Evolutionary conservation across 2,113 vertebrate genomes (phyloP).

Genomic region (Ptilonorhynchus violaceus): DNA sequence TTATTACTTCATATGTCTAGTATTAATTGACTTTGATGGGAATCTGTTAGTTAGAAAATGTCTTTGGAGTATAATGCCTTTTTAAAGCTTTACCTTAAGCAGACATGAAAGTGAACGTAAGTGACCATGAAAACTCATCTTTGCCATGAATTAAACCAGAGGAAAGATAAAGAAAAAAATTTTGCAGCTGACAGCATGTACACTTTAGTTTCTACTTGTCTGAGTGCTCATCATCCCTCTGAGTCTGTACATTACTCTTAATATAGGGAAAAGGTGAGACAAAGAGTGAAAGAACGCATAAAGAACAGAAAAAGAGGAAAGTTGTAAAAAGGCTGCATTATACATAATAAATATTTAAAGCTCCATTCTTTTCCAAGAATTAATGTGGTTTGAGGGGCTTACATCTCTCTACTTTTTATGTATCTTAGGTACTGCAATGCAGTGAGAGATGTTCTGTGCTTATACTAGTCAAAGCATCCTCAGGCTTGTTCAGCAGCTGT

Average conservation of each 20-base stretch:
- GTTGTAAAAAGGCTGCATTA: neutral
- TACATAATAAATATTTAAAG: neutral
- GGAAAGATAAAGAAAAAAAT: neutral
- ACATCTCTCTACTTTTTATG: neutral
- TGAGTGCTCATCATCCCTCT: neutral
- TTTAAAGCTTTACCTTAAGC: neutral
- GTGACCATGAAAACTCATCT: neutral
- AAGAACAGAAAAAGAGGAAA: neutral
- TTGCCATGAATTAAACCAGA: neutral
- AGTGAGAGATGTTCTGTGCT: neutral
- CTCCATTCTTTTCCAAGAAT: neutral
- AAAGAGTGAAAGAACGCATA: neutral
- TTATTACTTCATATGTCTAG: neutral
- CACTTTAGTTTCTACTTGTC: neutral
- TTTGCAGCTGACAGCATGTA: neutral
- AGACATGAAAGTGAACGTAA: neutral
- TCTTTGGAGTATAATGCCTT: neutral
- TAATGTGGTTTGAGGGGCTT: neutral
- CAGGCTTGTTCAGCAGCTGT: neutral
- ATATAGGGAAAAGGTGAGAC: fast-evolving
- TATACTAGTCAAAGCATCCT: neutral
- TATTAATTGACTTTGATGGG: neutral
- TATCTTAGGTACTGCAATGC: neutral
- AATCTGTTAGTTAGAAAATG: neutral
- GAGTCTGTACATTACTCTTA: neutral